These are phyloP conservation scores for Phytoseiulus persimilis DNA, from an alignment of 2,888 invertebrate genomes.

Conservation along the genomic window DNA sequence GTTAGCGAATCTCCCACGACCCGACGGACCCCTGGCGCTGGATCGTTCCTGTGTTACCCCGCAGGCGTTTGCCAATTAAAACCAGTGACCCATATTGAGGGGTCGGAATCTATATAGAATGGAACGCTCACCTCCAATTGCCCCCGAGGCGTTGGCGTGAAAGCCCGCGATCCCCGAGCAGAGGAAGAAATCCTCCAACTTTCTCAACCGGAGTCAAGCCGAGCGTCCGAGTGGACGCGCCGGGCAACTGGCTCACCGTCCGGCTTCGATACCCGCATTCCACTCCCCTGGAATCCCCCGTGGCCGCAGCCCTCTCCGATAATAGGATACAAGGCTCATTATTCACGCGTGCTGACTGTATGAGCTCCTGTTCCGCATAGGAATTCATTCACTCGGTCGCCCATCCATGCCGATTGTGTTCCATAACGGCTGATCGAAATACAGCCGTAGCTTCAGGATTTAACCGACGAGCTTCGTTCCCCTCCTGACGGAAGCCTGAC, in stretches of 20 bases:
- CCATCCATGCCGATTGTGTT: background rate
- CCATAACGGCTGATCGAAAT: background rate
- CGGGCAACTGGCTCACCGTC: background rate
- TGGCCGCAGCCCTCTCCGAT: background rate
- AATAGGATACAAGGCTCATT: background rate
- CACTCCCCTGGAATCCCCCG: background rate
- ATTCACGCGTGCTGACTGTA: background rate
- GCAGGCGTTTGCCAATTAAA: slow-evolving; percentile 5
- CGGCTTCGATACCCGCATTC: background rate
- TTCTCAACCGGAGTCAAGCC: background rate
- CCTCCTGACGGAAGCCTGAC: background rate
- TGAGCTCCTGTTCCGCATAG: background rate
- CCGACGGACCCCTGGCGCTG: background rate
- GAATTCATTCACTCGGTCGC: background rate
- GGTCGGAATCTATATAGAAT: background rate
- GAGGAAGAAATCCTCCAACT: background rate
- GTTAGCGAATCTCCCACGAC: background rate
- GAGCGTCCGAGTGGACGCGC: background rate
- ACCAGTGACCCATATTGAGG: background rate
- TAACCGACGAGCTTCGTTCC: background rate
- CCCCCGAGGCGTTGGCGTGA: background rate
- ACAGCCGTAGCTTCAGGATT: background rate
- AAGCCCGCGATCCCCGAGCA: background rate
- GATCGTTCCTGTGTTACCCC: background rate
- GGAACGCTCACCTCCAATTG: background rate